Evolutionary conservation across 1,140 invertebrate species (phyloP).

Genomic region (Elysia chlorotica): DNA sequence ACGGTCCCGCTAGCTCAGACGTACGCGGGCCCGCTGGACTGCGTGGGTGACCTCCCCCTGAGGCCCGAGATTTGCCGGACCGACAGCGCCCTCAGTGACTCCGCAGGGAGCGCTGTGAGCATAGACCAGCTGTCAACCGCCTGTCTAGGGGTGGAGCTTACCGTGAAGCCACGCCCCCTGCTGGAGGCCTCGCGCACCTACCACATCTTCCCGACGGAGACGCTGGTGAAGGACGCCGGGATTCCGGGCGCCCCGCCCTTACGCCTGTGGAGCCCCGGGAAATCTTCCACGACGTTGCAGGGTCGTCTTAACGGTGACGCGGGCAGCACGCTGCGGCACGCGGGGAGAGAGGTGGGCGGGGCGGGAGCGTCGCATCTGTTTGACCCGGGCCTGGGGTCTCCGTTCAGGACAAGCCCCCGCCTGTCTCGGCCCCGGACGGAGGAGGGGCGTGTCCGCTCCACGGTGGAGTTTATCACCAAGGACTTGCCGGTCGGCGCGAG

Average conservation of each 20-base stretch:
- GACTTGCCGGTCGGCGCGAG: conserved; percentile 4
- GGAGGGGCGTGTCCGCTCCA: not conserved
- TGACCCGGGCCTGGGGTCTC: conserved; percentile 2
- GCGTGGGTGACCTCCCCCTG: too few relatives aligned
- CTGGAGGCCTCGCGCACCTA: conserved; percentile 33
- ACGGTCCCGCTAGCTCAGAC: too few relatives aligned
- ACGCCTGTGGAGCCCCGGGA: conserved; percentile 13
- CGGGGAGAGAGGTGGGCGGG: not conserved
- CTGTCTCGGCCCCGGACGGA: not conserved
- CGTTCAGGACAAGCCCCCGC: not conserved
- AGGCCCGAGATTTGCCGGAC: too few relatives aligned
- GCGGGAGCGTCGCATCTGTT: not conserved
- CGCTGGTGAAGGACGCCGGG: not conserved
- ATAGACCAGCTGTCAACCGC: conserved; percentile 30
- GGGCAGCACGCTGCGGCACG: too few relatives aligned
- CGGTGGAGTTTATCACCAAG: conserved; percentile 6
- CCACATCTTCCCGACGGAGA: conserved; percentile 31
- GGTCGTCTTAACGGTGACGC: too few relatives aligned
- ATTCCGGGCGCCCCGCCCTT: not conserved
- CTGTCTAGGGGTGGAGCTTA: conserved; percentile 29
- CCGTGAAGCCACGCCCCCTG: conserved; percentile 15
- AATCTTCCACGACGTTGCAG: too few relatives aligned
- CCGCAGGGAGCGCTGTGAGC: conserved; percentile 17
- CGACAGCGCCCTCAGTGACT: too few relatives aligned
- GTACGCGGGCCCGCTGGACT: too few relatives aligned